Base-by-base conservation (phyloP, 2,797 vertebrate genomes). In the Chloroceryle amazona region DNA sequence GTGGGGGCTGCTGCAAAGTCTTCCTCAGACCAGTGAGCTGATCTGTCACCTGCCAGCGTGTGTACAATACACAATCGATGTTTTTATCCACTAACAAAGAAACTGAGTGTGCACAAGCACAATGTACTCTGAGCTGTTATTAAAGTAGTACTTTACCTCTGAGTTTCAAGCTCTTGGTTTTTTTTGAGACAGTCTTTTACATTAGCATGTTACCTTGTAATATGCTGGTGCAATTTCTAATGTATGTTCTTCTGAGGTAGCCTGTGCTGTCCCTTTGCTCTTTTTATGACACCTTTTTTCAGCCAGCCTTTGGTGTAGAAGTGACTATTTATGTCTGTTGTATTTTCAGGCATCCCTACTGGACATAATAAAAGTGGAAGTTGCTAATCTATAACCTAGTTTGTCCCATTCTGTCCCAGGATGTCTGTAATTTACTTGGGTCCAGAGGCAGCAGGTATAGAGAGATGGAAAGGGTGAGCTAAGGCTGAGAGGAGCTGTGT, bases 1-100 rank as follows among this genome's bases (percentile, higher is more conserved):
- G 29, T 17, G 35, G 57, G 23, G 51, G 66, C 46, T 60, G 33
- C 62, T 89, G 47, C 55, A 66, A 91, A 49, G 57, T 72, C 57
- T 60, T 95, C 33, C 90, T 86, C 78, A 58, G 86, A 46, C 81
- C 2, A 31, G 41, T 57, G 80, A 71, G 87, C 52, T 81, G 55
- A 37, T 94, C 94, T 13, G 72, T 91, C 81, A 94, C 0, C 95
- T 89, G 87, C 91, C 86, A 93, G 91, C 82, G 2, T 13, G 68
- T 62, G 67, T 61, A 31, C 60, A 54, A 26, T 78, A 21, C 57
- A 26, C 8, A 5, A 86, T 78, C 81, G 42, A 7, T 95, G 86
- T 8, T 95, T 81, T 91, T 67, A 21, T 71, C 86, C 10, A 8
- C 58, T 51, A 33, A 89, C 86, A 82, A 82, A 86, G 83, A 73